These are phyloP conservation scores for Pseudochirops corinnae DNA, from an alignment of 2,797 vertebrate genomes.

Conservation along the genomic window DNA sequence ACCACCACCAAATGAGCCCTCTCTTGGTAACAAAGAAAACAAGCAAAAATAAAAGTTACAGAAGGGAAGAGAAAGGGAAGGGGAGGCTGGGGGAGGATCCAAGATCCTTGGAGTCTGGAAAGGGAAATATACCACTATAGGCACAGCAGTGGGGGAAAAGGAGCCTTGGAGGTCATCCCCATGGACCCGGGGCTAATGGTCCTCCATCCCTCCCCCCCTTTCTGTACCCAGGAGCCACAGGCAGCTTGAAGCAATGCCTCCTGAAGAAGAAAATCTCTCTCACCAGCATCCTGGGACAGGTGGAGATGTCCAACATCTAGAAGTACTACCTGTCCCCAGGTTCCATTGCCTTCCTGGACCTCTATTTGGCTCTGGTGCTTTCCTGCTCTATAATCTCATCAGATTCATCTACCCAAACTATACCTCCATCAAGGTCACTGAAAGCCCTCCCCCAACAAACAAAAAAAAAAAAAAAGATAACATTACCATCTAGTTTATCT, in stretches of 20 bases:
- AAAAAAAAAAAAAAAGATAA: constrained; percentile 90
- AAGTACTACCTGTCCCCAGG: constrained; percentile 82
- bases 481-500: constrained; percentile 96
- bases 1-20: background rate
- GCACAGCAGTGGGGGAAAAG: background rate
- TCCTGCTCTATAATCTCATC: constrained; percentile 95
- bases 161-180: background rate
- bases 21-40: background rate
- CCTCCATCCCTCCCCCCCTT: background rate
- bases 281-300: no score
- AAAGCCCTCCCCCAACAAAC: constrained; percentile 88
- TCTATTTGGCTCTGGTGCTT: constrained; percentile 96
- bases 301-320: background rate
- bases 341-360: constrained; percentile 86
- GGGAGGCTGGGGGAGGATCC: background rate
- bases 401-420: constrained; percentile 96
- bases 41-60: background rate
- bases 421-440: constrained; percentile 95
- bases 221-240: background rate
- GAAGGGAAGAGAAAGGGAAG: background rate
- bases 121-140: background rate
- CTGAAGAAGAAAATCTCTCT: background rate
- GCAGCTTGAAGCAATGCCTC: background rate
- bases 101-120: background rate
- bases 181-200: background rate